Base-by-base conservation (phyloP, 2,113 vertebrate genomes). In the Pheucticus melanocephalus region DNA sequence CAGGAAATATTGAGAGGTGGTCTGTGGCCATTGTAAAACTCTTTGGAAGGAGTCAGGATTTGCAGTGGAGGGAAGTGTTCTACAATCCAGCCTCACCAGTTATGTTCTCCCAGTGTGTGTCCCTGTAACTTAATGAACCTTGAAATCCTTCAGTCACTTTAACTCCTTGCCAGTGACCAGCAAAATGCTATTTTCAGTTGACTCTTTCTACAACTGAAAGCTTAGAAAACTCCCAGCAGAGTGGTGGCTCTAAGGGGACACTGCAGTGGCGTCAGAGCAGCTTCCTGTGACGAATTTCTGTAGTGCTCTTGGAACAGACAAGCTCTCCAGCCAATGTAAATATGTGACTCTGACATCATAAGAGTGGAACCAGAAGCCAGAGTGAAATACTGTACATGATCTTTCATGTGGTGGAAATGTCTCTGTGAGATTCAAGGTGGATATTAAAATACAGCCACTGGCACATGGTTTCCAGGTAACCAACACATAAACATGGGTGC, bases 241-340 rank as follows among this genome's bases (percentile, higher is more conserved):
- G 12, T 6, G 45, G 4, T 63, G 15, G 37, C 13, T 91, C 63
- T 64, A 4, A 91, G 60, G 65, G 77, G 79, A 65, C 42, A 1
- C 33, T 60, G 65, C 66, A 77, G 42, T 84, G 45, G 69, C 4
- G 3, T 96, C 92, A 94, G 11, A 93, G 77, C 70, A 95, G 57
- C 82, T 87, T 95, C 92, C 94, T 93, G 90, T 94, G 94, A 95
- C 10, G 0, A 68, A 37, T 88, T 85, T 91, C 59, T 76, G 59
- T 42, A 69, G 63, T 81, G 61, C 56, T 82, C n/a, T 48, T 65
- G 50, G 59, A 69, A 69, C 77, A 82, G 87, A n/a, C 71, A 75
- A 25, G 24, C 80, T 68, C 65, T 87, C 44, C 57, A 87, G 63
- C 59, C 77, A 66, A 53, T 60, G 51, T 42, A 88, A 93, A 81